A percentile compares a stretch with the other conserved stretches of the same genome.
Conservation (phyloP, 2,113 vertebrate genomes). For the Thalassarche chlororhynchos region DNA sequence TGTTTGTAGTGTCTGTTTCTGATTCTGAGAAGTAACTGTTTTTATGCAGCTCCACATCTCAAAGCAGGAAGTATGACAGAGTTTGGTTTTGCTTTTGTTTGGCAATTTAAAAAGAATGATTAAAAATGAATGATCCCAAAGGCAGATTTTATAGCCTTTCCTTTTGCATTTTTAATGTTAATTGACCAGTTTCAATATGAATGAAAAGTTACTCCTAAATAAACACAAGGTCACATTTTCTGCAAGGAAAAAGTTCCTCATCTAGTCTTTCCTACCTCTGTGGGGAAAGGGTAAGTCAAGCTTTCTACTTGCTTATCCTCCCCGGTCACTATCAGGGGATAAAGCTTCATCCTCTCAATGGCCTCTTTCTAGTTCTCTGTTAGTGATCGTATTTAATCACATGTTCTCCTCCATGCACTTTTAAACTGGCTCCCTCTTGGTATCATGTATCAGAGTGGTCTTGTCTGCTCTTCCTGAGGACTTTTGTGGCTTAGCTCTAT, state of each 20-base stretch:
- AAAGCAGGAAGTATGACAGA: background rate
- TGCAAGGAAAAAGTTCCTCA: background rate
- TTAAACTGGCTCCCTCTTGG: background rate
- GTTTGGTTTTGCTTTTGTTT: background rate
- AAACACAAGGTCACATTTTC: background rate
- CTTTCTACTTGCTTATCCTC: background rate
- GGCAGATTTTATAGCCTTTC: background rate
- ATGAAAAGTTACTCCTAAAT: background rate
- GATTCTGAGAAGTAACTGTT: background rate
- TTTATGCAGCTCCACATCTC: background rate
- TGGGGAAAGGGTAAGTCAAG: background rate
- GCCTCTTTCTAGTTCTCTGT: background rate
- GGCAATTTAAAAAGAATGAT: background rate
- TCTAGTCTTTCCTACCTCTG: background rate
- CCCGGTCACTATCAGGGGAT: background rate
- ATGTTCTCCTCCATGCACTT: background rate
- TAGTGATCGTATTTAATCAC: background rate
- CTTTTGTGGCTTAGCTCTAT: background rate
- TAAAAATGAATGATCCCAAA: constrained; percentile 24
- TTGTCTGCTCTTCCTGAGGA: background rate
- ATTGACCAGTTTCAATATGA: constrained; percentile 8
- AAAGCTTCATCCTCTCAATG: background rate
- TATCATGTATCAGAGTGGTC: background rate
- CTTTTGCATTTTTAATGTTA: constrained; percentile 53
- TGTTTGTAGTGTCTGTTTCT: background rate